Base-by-base conservation (phyloP, 2,797 vertebrate genomes). In the Hemitrygon akajei region DNA sequence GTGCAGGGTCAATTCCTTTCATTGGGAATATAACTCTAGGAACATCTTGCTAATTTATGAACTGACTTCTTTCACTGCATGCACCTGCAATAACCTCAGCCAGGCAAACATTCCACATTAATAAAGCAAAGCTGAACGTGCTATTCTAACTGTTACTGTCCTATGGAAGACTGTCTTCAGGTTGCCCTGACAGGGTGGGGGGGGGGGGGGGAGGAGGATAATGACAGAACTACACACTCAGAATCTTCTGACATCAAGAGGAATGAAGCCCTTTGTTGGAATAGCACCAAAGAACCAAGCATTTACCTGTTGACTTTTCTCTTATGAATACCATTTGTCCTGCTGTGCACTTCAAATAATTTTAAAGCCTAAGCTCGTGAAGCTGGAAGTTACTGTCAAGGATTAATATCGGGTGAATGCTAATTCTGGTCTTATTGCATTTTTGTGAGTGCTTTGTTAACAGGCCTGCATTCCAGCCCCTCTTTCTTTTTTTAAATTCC, bases 21-120 rank as follows among this genome's bases (percentile, higher is more conserved):
- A 69, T 66, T 89, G 86, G 86, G 63, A 69, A 89, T 89, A 37
- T 89, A 89, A 89, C 86, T 89, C 86, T 0, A 25, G 60, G 47
- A 66, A 89, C 63, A 69, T 63, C 16, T 14, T 63, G 56, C 69
- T 66, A 69, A 89, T 89, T 89, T 89, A 37, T 89, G 86, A 69
- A 89, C 63, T 69, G 60, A 22, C 34, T n/a, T 37, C 63, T 89
- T 79, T 37, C 63, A 37, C n/a, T 89, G 66, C 86, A 89, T 69
- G 86, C 60, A 89, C 86, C 30, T 89, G 34, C 60, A 89, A 18
- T 22, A 37, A 69, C 60, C 60, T 22, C 86, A 89, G 34, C 86
- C 16, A 89, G 16, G 16, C 18, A 34, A n/a, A 3, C n/a, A 37
- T 11, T 69, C 63, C 66, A 69, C 60, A 37, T 89, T 37, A 18